A percentile compares a stretch with the other conserved stretches of the same genome.
Conservation (phyloP, 2,797 vertebrate species). For the Euphonia xanthogaster region DNA sequence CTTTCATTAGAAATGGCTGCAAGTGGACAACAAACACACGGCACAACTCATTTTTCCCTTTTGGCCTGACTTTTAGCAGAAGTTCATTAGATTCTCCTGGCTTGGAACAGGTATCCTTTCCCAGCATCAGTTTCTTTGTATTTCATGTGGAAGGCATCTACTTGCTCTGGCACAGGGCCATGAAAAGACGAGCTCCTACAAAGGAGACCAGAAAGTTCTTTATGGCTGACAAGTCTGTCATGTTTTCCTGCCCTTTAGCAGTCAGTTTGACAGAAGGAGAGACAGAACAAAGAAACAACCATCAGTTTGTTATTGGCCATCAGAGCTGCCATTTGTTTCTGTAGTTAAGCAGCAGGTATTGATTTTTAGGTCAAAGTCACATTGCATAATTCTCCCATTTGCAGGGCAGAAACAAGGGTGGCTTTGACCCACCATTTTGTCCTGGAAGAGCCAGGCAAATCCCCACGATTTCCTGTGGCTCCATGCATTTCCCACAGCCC, state of each 20-base stretch:
- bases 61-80: neutral
- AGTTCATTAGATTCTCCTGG: neutral
- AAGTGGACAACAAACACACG: neutral
- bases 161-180: neutral
- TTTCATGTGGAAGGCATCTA: neutral
- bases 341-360: slow-evolving; percentile 26
- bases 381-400: slow-evolving; percentile 3
- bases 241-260: slow-evolving; percentile 25
- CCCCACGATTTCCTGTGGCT: neutral
- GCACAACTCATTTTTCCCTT: neutral
- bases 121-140: neutral
- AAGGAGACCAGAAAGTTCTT: slow-evolving; percentile 39
- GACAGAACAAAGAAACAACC: slow-evolving; percentile 23
- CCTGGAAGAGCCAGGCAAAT: neutral
- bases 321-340: neutral
- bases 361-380: slow-evolving; percentile 24
- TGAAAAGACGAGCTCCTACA: slow-evolving; percentile 15
- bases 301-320: slow-evolving; percentile 26
- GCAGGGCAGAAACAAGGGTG: neutral
- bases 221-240: neutral
- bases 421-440: neutral
- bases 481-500: neutral
- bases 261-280: neutral
- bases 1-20: neutral
- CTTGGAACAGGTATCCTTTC: neutral